Percentiles rank a stretch among this genome's conserved stretches.
Evolutionary conservation across 1,140 invertebrate species (phyloP).

Genomic region (Sesamia nonagrioides): DNA sequence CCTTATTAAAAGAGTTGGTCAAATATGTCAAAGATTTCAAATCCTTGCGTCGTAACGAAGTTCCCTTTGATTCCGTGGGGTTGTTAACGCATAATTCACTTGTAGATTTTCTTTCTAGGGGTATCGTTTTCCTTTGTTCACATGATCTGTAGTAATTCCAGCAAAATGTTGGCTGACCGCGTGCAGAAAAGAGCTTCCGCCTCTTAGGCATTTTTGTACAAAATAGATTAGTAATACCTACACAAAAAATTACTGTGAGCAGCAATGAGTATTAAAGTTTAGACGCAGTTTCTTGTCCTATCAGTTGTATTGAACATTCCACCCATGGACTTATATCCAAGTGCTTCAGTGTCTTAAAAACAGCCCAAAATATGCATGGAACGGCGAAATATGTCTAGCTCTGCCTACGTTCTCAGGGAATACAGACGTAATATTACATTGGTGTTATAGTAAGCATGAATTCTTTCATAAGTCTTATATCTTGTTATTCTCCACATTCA

Average conservation of each 20-base stretch:
- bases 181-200: not conserved
- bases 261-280: not conserved
- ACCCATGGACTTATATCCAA: not conserved
- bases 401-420: not conserved
- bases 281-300: not conserved
- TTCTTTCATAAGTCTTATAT: not conserved
- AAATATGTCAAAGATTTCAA: slow-evolving; percentile 24
- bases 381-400: too few relatives aligned
- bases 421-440: not conserved
- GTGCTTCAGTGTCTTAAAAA: not conserved
- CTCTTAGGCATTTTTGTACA: not conserved
- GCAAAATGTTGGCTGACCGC: not conserved
- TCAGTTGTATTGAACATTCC: not conserved
- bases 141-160: not conserved
- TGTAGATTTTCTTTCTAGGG: slow-evolving; percentile 23
- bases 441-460: not conserved
- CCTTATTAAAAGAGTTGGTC: not conserved
- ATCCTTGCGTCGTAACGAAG: slow-evolving; percentile 20
- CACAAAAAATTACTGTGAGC: not conserved
- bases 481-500: not conserved
- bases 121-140: not conserved
- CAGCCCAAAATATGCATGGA: too few relatives aligned
- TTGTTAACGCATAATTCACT: slow-evolving; percentile 7
- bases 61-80: not conserved
- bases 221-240: not conserved